Evolutionary conservation across 2,113 vertebrate genomes (phyloP), one percentile per base, ranked within the genome.

Genomic region (Cheirogaleus medius): DNA sequence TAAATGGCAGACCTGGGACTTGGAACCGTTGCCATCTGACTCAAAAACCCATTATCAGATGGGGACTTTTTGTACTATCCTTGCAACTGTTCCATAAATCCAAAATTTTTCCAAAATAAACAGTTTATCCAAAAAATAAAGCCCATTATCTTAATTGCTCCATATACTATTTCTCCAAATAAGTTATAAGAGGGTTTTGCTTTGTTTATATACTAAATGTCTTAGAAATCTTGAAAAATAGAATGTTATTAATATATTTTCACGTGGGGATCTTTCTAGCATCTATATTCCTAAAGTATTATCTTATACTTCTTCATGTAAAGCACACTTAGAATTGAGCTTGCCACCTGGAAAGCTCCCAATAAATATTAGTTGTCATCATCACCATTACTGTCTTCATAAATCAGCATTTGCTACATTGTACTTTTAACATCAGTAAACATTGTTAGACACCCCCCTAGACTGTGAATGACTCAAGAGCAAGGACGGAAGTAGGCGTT

Each of bases 91-190:
- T 87, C 77, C 15, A 18, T 78, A 78, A 86, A 56, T 60, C 83
- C 86, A 63, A 82, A 29, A 52, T 82, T 17, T 56, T 82, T 56
- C 34, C n/a, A 60, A 91, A 93, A 68, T 78, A 42, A 95, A 90
- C 90, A 78, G 34, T 13, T n/a, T 66, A 91, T 82, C 78, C 37
- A 39, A 58, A 58, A 97, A 96, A 78, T 58, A 85, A 87, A 68
- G 84, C 21, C 11, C 21, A 84, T 9, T 52, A 37, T 49, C 10
- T 37, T 83, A 69, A 87, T 44, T 56, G 23, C 5, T 90, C 12
- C 81, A 86, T 39, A 9, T 23, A 27, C 20, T 94, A 5, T 56
- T 39, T 83, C 39, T 63, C 34, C 49, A 87, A 94, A 95, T 76
- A 91, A 86, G 17, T 44, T 63, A 49, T 21, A 25, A 49, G 23